phyloP scores from a whole-genome alignment of 2,113 vertebrate genomes.

The Felis chaus region DNA sequence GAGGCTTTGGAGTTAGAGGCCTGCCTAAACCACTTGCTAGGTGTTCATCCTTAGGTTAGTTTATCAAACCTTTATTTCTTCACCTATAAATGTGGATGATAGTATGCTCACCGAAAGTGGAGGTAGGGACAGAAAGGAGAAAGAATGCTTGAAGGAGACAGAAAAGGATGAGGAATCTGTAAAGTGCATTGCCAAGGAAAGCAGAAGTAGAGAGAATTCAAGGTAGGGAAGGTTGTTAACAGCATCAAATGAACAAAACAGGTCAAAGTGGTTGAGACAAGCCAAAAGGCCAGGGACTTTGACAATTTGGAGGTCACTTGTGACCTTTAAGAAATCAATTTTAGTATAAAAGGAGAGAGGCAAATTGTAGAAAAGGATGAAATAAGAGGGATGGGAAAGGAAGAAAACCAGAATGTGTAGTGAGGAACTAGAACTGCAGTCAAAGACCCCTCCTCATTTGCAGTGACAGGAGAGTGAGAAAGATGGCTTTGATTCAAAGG shows the following conservation, averaged over 20 bases:
- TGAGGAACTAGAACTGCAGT: background rate
- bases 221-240: background rate
- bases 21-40: background rate
- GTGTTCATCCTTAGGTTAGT: background rate
- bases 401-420: background rate
- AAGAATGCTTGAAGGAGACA: background rate
- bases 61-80: slow-evolving; percentile 48
- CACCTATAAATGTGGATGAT: background rate
- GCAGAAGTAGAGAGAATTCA: background rate
- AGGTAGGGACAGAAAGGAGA: background rate
- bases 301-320: background rate
- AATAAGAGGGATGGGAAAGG: background rate
- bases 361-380: background rate
- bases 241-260: slow-evolving; percentile 37
- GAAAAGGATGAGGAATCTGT: background rate
- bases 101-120: background rate
- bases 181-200: slow-evolving; percentile 9
- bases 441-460: background rate
- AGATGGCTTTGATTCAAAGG: slow-evolving; percentile 16
- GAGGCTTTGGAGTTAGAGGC: background rate
- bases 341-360: slow-evolving; percentile 38
- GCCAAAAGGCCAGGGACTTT: background rate
- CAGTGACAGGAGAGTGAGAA: background rate
- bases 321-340: slow-evolving; percentile 23
- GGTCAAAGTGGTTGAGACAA: background rate